Evolutionary conservation across 2,797 vertebrate genomes (phyloP), one percentile per base, ranked within the genome.

Genomic region (Bradypus variegatus): DNA sequence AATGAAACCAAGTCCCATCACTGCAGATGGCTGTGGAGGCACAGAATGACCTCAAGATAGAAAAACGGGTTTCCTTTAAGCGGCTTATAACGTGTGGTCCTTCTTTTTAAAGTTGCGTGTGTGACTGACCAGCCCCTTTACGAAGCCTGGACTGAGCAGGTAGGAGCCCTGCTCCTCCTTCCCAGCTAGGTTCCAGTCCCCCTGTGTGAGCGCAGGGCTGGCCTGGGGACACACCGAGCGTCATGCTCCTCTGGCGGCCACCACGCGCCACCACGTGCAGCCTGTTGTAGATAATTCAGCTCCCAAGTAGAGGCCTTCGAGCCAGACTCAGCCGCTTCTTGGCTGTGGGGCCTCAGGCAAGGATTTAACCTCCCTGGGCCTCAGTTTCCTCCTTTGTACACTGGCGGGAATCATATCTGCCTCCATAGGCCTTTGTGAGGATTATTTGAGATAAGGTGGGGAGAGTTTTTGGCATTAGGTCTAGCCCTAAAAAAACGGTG

Each of bases 1-100:
- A 95, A 91, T 93, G 94, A 96, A 96, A 95, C 69, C 78, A 89
- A 92, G 84, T 94, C 92, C 93, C 86, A 92, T 90, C 89, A 27
- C 69, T 64, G 81, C 95, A 94, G 95, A 95, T 94, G 94, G 86
- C 86, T 83, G 76, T 82, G 90, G 84, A 95, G 88, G 70, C 89
- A 65, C 38, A 94, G 86, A 90, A 75, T 55, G 93, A 91, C 94
- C 94, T 81, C 84, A 79, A 95, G 94, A 86, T 45, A 92, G 95
- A 92, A 90, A 90, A 93, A 85, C 1, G 23, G 60, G 77, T 85
- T 95, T 93, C 70, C 90, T 89, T 79, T 72, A 31, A 0, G 0
- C 48, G 77, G 36, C 53, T 65, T 77, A 18, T 86, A 27, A 87
- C 76, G 70, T 38, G 15, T 9, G 67, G 36, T 50, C 87, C 90